phyloP scores from a whole-genome alignment of 2,113 vertebrate genomes.

The Spizaetus ornatus region DNA sequence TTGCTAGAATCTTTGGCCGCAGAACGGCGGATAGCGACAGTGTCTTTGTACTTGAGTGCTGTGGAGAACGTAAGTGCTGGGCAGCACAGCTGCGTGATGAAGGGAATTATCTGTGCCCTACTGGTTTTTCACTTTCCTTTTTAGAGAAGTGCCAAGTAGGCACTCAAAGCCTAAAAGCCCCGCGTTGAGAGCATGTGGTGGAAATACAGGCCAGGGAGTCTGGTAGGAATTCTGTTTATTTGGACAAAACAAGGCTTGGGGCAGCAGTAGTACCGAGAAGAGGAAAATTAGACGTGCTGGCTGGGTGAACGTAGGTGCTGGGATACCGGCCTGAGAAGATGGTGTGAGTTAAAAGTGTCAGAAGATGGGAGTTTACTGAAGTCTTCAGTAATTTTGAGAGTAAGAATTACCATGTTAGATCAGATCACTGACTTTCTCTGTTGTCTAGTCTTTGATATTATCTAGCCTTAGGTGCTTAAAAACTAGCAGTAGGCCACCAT shows the following conservation, averaged over 20 bases:
- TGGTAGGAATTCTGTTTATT: not conserved
- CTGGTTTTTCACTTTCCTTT: rapidly evolving
- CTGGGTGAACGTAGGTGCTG: not conserved
- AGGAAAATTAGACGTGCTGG: rapidly evolving
- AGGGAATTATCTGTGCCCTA: rapidly evolving
- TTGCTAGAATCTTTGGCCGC: not conserved
- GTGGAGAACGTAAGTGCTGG: not conserved
- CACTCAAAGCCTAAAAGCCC: too few relatives aligned
- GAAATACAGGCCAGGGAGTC: not conserved
- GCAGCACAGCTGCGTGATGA: not conserved
- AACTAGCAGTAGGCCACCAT: not conserved
- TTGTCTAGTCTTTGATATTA: not conserved
- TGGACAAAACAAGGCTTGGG: not conserved
- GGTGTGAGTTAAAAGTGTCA: not conserved
- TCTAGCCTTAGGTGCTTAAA: not conserved
- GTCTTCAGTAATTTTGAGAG: not conserved
- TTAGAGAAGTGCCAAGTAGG: not conserved
- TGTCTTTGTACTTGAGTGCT: not conserved
- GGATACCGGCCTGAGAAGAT: not conserved
- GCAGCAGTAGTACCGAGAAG: not conserved
- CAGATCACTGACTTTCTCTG: not conserved
- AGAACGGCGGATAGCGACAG: rapidly evolving
- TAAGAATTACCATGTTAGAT: not conserved
- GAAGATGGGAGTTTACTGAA: not conserved
- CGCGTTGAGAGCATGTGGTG: not conserved